phyloP scores from a whole-genome alignment of 2,797 vertebrate species.

The Acanthurus lineatus region DNA sequence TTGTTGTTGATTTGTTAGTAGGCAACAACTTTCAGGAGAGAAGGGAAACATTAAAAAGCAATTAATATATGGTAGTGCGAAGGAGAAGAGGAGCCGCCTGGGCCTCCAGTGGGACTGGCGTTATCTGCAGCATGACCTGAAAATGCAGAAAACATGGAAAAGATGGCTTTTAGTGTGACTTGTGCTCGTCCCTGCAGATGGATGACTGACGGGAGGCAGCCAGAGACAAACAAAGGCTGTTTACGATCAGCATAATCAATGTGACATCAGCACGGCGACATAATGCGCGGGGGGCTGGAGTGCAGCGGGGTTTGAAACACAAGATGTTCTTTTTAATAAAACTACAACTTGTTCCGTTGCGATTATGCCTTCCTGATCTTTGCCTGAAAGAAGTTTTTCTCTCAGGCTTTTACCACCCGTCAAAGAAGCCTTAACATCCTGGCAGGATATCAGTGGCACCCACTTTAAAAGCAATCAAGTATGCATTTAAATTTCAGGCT shows the following conservation, averaged over 20 bases:
- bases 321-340: slow-evolving; percentile 69
- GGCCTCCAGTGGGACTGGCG: slow-evolving; percentile 76
- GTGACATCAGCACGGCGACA: slow-evolving; percentile 86
- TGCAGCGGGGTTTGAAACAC: slow-evolving; percentile 38
- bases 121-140: slow-evolving; percentile 67
- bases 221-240: slow-evolving; percentile 84
- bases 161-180: slow-evolving; percentile 86
- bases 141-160: slow-evolving; percentile 80
- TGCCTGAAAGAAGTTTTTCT: slow-evolving; percentile 62
- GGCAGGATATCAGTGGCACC: slow-evolving; percentile 72
- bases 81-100: slow-evolving; percentile 55
- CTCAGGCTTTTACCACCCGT: slow-evolving; percentile 71
- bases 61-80: slow-evolving; percentile 84
- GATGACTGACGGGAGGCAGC: slow-evolving; percentile 82
- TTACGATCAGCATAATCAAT: slow-evolving; percentile 90
- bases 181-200: slow-evolving; percentile 73
- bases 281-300: slow-evolving; percentile 72
- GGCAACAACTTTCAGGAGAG: slow-evolving; percentile 77
- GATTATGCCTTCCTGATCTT: slow-evolving; percentile 60
- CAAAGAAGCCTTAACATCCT: slow-evolving; percentile 69
- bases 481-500: slow-evolving; percentile 71
- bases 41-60: slow-evolving; percentile 88
- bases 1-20: slow-evolving; percentile 85
- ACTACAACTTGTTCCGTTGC: slow-evolving; percentile 67
- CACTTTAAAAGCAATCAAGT: slow-evolving; percentile 80